Conservation (phyloP, 2,113 vertebrate genomes). For the Eclectus roratus region DNA sequence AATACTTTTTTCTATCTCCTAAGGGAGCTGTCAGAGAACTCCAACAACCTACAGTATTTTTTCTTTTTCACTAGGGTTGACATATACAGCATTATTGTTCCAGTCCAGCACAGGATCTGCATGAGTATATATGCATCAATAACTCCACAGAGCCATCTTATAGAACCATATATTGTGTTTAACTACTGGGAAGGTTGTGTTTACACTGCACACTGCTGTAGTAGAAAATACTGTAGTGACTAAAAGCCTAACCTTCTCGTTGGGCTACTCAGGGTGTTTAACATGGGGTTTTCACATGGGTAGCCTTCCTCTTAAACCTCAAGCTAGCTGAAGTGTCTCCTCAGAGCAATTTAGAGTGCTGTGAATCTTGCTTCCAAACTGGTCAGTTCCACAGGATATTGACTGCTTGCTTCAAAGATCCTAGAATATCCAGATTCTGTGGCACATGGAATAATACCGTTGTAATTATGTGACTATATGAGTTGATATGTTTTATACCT, state of each 20-base stretch:
- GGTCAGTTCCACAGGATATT: not conserved
- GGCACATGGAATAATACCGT: not conserved
- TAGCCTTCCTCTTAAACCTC: not conserved
- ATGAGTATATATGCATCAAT: not conserved
- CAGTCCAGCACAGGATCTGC: not conserved
- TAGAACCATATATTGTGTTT: not conserved
- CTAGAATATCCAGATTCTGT: not conserved
- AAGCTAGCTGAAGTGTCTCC: not conserved
- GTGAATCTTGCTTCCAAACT: not conserved
- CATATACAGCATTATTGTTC: not conserved
- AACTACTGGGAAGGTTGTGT: not conserved
- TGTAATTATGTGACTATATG: not conserved
- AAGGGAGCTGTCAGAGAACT: conserved; percentile 60
- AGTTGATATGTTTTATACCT: not conserved
- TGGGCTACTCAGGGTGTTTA: not conserved
- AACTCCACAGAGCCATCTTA: not conserved
- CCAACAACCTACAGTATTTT: not conserved
- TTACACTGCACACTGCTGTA: not conserved
- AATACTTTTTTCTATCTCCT: conserved; percentile 68
- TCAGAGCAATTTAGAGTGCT: not conserved
- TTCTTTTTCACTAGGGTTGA: not conserved
- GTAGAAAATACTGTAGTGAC: not conserved
- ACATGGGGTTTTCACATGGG: not conserved
- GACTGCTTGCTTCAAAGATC: not conserved
- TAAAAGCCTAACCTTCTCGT: not conserved